These are phyloP conservation scores for Melikaiella ostensackeni DNA, from an alignment of 2,888 invertebrate genomes.

Conservation along the genomic window DNA sequence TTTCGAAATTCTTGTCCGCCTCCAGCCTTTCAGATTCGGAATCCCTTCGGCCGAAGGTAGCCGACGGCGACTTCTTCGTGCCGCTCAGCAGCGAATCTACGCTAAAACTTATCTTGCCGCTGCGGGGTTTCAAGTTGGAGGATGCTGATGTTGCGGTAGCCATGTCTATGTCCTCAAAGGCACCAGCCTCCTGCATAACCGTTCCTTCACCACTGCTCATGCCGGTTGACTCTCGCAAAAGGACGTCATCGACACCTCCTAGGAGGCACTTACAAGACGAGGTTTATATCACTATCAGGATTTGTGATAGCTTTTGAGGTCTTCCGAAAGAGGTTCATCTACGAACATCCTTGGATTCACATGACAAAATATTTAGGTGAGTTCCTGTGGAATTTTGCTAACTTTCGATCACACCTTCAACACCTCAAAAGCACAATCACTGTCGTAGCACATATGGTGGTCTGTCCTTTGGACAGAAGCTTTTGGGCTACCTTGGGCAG, in stretches of 20 bases:
- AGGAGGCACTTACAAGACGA: neutral
- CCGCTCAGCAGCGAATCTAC: conserved; percentile 82
- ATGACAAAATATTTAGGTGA: neutral
- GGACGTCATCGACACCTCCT: neutral
- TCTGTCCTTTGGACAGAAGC: neutral
- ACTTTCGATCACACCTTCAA: neutral
- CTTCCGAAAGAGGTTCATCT: neutral
- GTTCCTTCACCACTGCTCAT: conserved; percentile 64
- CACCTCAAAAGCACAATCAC: conserved; percentile 7
- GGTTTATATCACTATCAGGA: neutral
- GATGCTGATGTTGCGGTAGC: conserved; percentile 66
- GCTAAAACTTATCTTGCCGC: conserved; percentile 85
- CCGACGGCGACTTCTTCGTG: conserved; percentile 66
- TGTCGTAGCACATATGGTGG: neutral
- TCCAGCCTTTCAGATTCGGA: conserved; percentile 52
- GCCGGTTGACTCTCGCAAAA: conserved; percentile 43
- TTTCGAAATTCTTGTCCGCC: conserved; percentile 67
- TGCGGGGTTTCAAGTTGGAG: conserved; percentile 71
- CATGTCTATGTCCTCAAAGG: conserved; percentile 59
- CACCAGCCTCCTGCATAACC: conserved; percentile 63
- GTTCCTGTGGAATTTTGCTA: neutral
- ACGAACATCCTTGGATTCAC: neutral
- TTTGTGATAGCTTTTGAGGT: neutral
- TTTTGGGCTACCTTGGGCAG: conserved; percentile 4
- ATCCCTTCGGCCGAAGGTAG: conserved; percentile 39